These are phyloP conservation scores for Gymnorhina tibicen DNA, from an alignment of 2,113 vertebrate genomes.

Conservation along the genomic window DNA sequence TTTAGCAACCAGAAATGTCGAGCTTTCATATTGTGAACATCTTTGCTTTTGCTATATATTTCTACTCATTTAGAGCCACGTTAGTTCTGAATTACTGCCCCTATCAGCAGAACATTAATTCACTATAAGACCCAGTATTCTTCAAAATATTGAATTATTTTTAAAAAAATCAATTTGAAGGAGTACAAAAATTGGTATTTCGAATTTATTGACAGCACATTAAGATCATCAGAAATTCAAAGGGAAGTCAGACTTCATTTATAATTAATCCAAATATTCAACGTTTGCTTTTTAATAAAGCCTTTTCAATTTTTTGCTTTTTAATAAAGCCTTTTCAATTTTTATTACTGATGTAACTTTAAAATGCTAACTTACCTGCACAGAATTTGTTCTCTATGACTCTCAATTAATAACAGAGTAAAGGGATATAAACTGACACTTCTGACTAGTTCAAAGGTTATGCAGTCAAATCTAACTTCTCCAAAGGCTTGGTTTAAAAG, in stretches of 20 bases:
- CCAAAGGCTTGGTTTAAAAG: conserved; percentile 22
- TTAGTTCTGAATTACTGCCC: neutral
- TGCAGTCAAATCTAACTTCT: neutral
- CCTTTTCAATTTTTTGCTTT: neutral
- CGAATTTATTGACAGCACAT: neutral
- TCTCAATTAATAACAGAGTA: neutral
- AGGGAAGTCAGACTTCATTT: neutral
- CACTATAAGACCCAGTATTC: neutral
- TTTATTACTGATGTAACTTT: neutral
- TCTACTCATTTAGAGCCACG: neutral
- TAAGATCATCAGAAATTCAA: neutral
- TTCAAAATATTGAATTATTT: neutral
- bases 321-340: neutral
- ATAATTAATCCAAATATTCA: neutral
- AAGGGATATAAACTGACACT: neutral
- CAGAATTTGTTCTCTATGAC: neutral
- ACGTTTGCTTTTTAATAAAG: neutral
- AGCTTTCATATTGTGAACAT: neutral
- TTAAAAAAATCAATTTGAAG: neutral
- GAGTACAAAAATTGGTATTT: neutral
- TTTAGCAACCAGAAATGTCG: neutral
- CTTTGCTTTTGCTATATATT: neutral
- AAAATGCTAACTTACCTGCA: neutral
- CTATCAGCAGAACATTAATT: neutral
- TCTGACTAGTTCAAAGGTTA: neutral